Conservation (phyloP, 2,888 invertebrate genomes). For the Thymelicus sylvestris region DNA sequence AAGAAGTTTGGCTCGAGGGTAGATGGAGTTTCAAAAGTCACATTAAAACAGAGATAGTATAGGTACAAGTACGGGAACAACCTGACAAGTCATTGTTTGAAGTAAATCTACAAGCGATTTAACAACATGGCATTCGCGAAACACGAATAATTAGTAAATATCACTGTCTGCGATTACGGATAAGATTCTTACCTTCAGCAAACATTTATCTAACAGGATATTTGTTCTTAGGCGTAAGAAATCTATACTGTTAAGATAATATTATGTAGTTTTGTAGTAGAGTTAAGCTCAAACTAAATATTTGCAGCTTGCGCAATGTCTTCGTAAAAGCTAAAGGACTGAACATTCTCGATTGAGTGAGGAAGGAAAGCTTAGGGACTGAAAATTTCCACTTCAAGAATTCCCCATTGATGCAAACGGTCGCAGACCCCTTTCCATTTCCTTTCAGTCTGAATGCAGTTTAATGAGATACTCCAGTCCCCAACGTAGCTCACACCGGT, state of each 20-base stretch:
- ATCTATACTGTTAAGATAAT: not conserved
- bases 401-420: not conserved
- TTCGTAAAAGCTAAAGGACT: not conserved
- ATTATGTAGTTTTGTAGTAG: not conserved
- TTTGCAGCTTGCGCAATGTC: not conserved
- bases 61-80: no score
- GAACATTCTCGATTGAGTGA: no score
- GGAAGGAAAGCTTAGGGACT: not conserved
- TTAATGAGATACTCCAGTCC: not conserved
- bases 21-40: no score
- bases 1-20: no score
- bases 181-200: not conserved
- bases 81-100: not conserved
- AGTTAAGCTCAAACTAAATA: not conserved
- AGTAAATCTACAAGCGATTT: not conserved
- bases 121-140: not conserved
- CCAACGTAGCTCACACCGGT: not conserved
- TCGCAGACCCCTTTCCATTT: conserved; percentile 4
- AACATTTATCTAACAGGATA: not conserved
- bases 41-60: no score
- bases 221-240: not conserved
- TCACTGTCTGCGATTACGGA: not conserved
- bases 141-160: not conserved
- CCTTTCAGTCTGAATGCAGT: not conserved
- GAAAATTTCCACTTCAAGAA: not conserved